These are phyloP conservation scores for Amazonetta brasiliensis DNA, from an alignment of 2,797 vertebrate species.

Conservation along the genomic window DNA sequence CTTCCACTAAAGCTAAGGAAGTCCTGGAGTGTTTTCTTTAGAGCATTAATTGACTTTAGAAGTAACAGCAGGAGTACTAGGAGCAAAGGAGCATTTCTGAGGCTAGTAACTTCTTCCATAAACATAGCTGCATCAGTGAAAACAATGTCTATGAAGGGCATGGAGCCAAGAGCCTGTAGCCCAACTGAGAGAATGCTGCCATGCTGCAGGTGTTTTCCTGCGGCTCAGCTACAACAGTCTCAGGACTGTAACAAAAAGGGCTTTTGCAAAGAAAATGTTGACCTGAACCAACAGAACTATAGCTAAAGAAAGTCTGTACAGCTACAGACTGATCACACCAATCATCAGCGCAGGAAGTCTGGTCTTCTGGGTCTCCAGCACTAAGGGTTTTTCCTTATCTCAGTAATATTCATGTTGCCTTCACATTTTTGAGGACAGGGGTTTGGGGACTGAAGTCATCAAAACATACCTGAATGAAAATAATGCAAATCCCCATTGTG, in stretches of 20 bases:
- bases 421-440: neutral
- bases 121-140: neutral
- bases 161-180: neutral
- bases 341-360: neutral
- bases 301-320: neutral
- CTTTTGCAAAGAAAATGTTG: neutral
- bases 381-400: neutral
- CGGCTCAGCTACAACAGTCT: neutral
- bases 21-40: neutral
- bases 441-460: neutral
- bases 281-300: neutral
- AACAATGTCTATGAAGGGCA: rapidly evolving
- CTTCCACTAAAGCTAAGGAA: neutral
- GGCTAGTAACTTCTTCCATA: neutral
- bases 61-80: neutral
- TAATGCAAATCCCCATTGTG: neutral
- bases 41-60: neutral
- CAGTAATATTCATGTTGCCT: neutral
- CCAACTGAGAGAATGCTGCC: neutral
- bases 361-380: neutral
- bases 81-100: neutral
- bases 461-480: neutral
- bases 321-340: neutral
- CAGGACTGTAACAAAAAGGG: neutral
- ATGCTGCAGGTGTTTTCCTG: neutral